Evolutionary conservation across 2,888 invertebrate species (phyloP).

Genomic region (Lymantria dispar): DNA sequence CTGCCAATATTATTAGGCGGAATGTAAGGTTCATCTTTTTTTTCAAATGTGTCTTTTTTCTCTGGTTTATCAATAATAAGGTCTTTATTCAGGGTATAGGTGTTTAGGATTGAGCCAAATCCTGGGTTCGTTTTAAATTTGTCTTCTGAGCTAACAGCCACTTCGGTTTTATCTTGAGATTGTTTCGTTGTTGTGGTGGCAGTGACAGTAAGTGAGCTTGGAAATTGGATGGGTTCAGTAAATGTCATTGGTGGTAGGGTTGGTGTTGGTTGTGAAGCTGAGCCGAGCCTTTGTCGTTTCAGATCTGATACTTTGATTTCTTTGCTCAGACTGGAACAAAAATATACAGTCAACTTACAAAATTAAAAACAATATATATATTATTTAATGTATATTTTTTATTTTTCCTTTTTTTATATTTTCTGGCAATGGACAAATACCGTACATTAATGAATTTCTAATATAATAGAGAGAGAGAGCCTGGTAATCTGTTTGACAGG

Average conservation of each 20-base stretch:
- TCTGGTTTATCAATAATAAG: conserved; percentile 56
- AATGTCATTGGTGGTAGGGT: conserved; percentile 27
- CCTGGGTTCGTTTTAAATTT: conserved; percentile 40
- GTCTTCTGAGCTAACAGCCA: conserved; percentile 17
- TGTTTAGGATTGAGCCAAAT: conserved; percentile 50
- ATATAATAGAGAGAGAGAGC: no score
- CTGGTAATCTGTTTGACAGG: no score
- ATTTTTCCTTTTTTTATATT: no score
- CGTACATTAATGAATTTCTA: no score
- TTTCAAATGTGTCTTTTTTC: conserved; percentile 42
- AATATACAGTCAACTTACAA: no score
- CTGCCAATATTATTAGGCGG: conserved; percentile 71
- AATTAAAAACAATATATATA: no score
- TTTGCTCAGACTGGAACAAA: conserved; percentile 66
- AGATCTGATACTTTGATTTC: conserved; percentile 61
- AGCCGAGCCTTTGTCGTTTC: conserved; percentile 57
- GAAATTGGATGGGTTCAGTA: conserved; percentile 67
- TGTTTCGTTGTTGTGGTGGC: conserved; percentile 40
- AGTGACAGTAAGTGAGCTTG: conserved; percentile 72
- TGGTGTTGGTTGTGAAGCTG: conserved; percentile 29
- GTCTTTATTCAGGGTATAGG: conserved; percentile 55
- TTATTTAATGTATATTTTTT: no score
- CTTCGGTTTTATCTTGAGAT: conserved; percentile 31
- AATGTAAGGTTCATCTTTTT: conserved; percentile 62
- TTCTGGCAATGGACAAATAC: no score